Evolutionary conservation across 2,113 vertebrate genomes (phyloP), one percentile per base, ranked within the genome.

Genomic region (Perca schrenkii): DNA sequence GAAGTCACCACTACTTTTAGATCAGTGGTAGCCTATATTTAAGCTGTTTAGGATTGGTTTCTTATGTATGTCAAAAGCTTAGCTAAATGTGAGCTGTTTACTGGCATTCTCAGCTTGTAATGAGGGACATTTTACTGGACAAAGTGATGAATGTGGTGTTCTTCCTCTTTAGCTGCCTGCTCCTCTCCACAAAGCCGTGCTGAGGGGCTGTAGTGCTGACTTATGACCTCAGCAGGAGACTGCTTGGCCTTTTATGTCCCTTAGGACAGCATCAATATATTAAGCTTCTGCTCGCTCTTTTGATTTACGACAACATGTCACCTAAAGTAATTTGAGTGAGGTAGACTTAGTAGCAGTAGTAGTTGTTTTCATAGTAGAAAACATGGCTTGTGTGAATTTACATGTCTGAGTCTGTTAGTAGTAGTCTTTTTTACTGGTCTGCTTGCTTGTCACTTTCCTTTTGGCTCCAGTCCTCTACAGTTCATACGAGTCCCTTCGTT

Each of bases 81-180:
- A n/a, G 65, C 75, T 82, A 67, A 78, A 77, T 80, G 25, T 63
- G 68, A 80, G 54, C 78, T 82, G 79, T 89, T 86, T 79, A 66
- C 71, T 74, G 62, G 64, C 49, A 50, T 67, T 60, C 67, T 77
- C 4, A 3, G 28, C 50, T 84, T 61, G 75, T 85, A 82, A 86
- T 86, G 73, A 86, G 77, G 47, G 50, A 76, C 7, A 1, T 89
- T 90, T 91, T 84, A 57, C 71, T 34, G 52, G 82, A 79, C 71
- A 77, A 31, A 72, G 62, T 86, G 86, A 91, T 90, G 80, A 72
- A 87, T 88, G 80, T 66, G 49, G 50, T 66, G 71, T 71, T 86
- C 72, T 89, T 89, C 77, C 71, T 84, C 79, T 56, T 79, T 75
- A 60, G 56, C 82, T 49, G 43, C 47, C 83, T 68, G 60, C 77